Evolutionary conservation across 2,113 vertebrate species (phyloP).

Genomic region (Scomber colias): DNA sequence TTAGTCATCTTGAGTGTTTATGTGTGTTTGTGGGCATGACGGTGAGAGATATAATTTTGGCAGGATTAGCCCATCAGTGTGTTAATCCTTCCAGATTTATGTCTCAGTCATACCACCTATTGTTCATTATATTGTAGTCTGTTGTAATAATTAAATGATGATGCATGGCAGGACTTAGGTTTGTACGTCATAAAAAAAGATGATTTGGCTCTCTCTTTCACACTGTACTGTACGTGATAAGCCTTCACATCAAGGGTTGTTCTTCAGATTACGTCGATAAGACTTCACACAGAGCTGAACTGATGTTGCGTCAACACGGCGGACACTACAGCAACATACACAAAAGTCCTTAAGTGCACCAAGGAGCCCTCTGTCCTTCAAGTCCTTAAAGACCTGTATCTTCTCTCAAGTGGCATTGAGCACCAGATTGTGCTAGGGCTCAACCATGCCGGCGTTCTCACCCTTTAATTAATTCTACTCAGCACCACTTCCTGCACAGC

Average conservation of each 20-base stretch:
- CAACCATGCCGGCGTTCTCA: slow-evolving; percentile 65
- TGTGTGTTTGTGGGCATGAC: slow-evolving; percentile 1
- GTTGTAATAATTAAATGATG: slow-evolving; percentile 3
- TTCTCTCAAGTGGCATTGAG: slow-evolving; percentile 38
- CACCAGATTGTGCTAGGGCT: slow-evolving; percentile 61
- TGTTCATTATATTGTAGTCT: background rate
- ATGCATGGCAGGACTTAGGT: background rate
- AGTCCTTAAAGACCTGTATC: slow-evolving; percentile 42
- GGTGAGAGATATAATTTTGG: background rate
- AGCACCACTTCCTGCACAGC: slow-evolving; percentile 70
- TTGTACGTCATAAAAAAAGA: background rate
- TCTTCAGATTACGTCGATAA: background rate
- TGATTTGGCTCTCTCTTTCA: background rate
- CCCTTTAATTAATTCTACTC: slow-evolving; percentile 80
- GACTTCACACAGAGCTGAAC: slow-evolving; percentile 1
- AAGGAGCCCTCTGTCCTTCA: slow-evolving; percentile 27
- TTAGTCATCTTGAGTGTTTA: background rate
- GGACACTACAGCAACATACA: background rate
- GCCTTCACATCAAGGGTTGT: background rate
- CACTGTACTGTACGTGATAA: no score
- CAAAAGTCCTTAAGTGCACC: background rate
- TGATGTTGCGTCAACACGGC: background rate
- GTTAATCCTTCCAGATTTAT: slow-evolving; percentile 38
- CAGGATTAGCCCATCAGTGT: slow-evolving; percentile 24
- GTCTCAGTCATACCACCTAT: slow-evolving; percentile 24